Base-by-base conservation (phyloP, 2,797 vertebrate genomes). In the Gadopsis bispinosus region DNA sequence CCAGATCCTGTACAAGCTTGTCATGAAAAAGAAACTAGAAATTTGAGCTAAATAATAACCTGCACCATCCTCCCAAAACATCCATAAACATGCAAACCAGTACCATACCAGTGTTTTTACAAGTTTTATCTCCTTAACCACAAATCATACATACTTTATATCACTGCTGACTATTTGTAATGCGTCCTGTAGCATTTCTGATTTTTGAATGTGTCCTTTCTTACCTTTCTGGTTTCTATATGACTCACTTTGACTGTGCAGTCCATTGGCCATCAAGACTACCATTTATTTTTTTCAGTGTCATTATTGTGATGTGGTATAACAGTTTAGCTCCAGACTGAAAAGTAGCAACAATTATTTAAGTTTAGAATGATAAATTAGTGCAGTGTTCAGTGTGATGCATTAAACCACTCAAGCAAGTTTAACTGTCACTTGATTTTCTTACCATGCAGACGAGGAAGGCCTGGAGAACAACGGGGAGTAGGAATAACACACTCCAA, bases 1-100 rank as follows among this genome's bases (percentile, higher is more conserved):
- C 92, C 98, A 99, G 94, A 97, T 99, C 85, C 94, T 99, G 51
- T 99, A 99, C 91, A 98, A 97, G 91, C 96, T 99, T 51, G 94
- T 94, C 89, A 96, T 99, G 97, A 98, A 96, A 88, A 96, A 95
- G 90, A 99, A 98, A 86, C 88, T 96, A 2, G 96, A 96, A 51
- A 89, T 96, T 62, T 96, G 76, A 92, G 31, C 3, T 11, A 4
- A 48, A 55, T 1, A 12, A 45, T 0, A 22, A 0, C 43, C 31
- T 0, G 0, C 5, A 50, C 3, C 22, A 4, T 22, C 59, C 16
- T 17, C 45, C 20, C 19, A 53, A 56, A 64, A 48, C 47, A 2
- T 0, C 41, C 29, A 22, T 29, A 54, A 54, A 47, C 10, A 58
- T 29, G 4, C 13, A 45, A 26, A n/a, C 26, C 50, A 26, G 26